Conservation (phyloP, 2,888 invertebrate species). For the Nephrotoma flavescens region DNA sequence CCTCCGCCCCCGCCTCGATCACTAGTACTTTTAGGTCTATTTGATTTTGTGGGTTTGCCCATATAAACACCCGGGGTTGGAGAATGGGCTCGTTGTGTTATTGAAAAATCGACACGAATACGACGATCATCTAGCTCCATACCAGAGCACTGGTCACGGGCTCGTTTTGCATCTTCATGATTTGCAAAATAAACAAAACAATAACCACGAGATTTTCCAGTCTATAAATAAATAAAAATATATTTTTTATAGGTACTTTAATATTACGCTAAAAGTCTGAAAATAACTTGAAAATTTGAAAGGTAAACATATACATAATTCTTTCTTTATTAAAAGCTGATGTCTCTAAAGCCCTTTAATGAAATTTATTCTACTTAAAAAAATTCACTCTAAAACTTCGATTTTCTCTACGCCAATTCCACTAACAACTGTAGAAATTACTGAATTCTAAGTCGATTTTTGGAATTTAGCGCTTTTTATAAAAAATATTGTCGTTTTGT, state of each 20-base stretch:
- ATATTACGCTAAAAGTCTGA: neutral
- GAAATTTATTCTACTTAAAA: neutral
- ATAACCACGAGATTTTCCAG: conserved; percentile 88
- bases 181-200: conserved; percentile 89
- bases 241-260: neutral
- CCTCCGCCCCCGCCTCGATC: neutral
- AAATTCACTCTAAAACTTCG: conserved; percentile 1
- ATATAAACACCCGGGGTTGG: conserved; percentile 96
- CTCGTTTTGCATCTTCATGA: conserved; percentile 77
- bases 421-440: neutral
- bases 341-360: conserved; percentile 28
- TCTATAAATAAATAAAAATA: conserved; percentile 40
- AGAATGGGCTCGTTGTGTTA: conserved; percentile 90
- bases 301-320: neutral
- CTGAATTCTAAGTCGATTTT: neutral
- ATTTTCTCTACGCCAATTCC: neutral
- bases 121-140: conserved; percentile 88
- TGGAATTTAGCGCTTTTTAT: neutral
- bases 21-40: neutral
- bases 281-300: neutral
- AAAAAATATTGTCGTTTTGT: neutral
- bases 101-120: conserved; percentile 90
- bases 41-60: conserved; percentile 63
- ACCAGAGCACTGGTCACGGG: conserved; percentile 86
- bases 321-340: neutral